Evolutionary conservation across 1,140 invertebrate species (phyloP).

Genomic region (Aphis craccivora): DNA sequence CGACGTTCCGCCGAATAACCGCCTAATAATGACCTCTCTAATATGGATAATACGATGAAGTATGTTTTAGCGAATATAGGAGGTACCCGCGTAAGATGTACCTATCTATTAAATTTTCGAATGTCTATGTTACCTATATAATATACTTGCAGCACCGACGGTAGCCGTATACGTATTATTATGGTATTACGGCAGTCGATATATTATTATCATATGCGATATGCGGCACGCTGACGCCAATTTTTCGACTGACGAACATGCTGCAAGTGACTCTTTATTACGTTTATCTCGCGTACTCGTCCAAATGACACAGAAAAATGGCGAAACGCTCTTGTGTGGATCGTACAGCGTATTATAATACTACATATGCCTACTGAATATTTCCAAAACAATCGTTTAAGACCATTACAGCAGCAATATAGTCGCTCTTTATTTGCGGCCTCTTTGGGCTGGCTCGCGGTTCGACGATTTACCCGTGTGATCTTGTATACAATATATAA

Average conservation of each 20-base stretch:
- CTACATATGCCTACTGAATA: too few species aligned
- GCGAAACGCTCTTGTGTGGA: not conserved
- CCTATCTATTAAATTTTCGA: not conserved
- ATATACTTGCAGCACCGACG: not conserved
- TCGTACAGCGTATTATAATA: too few species aligned
- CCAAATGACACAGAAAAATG: not conserved
- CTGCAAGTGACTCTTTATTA: not conserved
- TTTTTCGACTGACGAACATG: not conserved
- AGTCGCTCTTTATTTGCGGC: not conserved
- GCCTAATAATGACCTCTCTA: not conserved
- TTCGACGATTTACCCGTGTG: not conserved
- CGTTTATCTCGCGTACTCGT: not conserved
- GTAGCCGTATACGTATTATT: not conserved
- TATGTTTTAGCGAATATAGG: not conserved
- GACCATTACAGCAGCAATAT: not conserved
- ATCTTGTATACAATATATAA: not conserved
- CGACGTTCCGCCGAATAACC: not conserved
- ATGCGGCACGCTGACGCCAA: not conserved
- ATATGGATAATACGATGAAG: not conserved
- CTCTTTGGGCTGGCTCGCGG: too few species aligned
- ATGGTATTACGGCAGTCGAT: not conserved
- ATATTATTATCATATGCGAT: not conserved
- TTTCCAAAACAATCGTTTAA: too few species aligned
- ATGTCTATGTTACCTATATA: not conserved
- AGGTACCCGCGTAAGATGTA: not conserved